Base-by-base conservation (phyloP, 2,888 invertebrate species). In the Parnassius orleans region DNA sequence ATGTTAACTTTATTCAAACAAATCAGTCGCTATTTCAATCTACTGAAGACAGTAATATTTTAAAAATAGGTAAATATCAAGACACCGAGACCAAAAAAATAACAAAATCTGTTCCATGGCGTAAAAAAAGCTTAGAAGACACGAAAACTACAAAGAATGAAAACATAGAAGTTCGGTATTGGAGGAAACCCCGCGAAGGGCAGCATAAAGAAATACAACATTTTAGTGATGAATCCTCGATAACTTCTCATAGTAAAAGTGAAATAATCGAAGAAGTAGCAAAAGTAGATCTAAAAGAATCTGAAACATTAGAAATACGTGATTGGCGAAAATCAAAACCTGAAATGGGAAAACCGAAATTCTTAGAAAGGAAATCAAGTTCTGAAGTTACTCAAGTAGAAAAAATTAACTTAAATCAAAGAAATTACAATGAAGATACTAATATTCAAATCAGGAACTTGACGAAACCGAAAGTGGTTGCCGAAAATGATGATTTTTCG, bases 11-110 rank as follows among this genome's bases (percentile, higher is more conserved):
- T 33, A 75, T 69, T 14, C 33, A 33, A 33, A 71, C 73, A 51
- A 79, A 68, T 61, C 81, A 73, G 68, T 65, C 80, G 14, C 66
- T 71, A 58, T 86, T 81, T 69, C 80, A 87, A 73, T 76, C 83
- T 3, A 87, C 87, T 10, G 90, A 90, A 76, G 89, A 90, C 66
- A 79, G 78, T 10, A 90, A 84, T 67, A 86, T 90, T 59, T 69
- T 90, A 47, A 84, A 81, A 69, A 59, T 89, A 46, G 71, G 86
- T 67, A 80, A 79, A 65, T 61, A 76, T 56, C 78, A 88, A 71
- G 81, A 88, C 51, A 66, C 83, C 24, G 78, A 87, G 61, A 77
- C 79, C 7, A 86, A 74, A 65, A 80, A 78, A 70, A 66, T 77
- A 10, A 66, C 68, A 9, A 67, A 68, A 19, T 73, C 73, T 54